These are phyloP conservation scores for Perca schrenkii DNA, from an alignment of 2,113 vertebrate species.

Conservation along the genomic window DNA sequence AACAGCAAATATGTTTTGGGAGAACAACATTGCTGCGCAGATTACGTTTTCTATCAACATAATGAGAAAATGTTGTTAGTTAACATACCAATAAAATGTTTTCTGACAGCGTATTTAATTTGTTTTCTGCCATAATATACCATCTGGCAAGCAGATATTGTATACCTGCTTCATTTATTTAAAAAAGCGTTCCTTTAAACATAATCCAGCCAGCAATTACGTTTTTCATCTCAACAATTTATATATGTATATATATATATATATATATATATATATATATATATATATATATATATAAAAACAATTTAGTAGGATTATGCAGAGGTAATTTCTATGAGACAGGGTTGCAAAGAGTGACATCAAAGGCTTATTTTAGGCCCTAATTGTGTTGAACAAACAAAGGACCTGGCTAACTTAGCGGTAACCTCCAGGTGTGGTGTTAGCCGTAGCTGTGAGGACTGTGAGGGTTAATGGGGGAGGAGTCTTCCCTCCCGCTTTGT, in stretches of 20 bases:
- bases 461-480: constrained; percentile 88
- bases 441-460: constrained; percentile 94
- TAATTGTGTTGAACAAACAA: neutral
- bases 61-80: neutral
- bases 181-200: too few relatives aligned
- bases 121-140: neutral
- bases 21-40: too few relatives aligned
- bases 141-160: neutral
- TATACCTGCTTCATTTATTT: neutral
- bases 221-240: neutral
- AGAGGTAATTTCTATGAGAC: neutral
- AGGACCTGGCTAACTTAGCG: neutral
- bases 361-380: neutral
- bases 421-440: constrained; percentile 22
- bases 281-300: too few relatives aligned
- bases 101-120: neutral
- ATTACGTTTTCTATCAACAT: neutral
- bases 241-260: too few relatives aligned
- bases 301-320: neutral
- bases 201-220: neutral
- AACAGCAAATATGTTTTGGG: neutral
- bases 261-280: too few relatives aligned
- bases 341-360: neutral
- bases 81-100: neutral
- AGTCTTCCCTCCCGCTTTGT: constrained; percentile 83